A percentile compares a stretch with the other conserved stretches of the same genome.
phyloP scores from a whole-genome alignment of 2,888 invertebrate genomes.

The Acronicta psi region DNA sequence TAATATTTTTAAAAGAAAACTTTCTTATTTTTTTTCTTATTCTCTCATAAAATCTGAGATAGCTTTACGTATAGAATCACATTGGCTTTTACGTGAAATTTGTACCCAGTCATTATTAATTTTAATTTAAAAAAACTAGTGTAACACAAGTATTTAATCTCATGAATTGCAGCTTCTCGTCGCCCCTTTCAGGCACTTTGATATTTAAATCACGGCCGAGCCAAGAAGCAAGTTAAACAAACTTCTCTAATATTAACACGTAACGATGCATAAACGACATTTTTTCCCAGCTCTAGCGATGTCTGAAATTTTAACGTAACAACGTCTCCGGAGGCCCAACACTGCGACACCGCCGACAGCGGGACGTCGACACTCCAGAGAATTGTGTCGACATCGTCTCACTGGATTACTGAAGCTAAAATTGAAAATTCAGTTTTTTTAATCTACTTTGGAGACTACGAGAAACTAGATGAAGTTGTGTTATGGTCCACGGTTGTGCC shows the following conservation, averaged over 20 bases:
- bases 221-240: not conserved
- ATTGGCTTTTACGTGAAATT: no score
- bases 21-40: no score
- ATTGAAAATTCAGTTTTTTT: conserved; percentile 45
- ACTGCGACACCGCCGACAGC: conserved; percentile 32
- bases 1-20: no score
- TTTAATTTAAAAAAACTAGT: no score
- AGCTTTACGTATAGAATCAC: no score
- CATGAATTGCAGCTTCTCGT: no score
- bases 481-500: no score
- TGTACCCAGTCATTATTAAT: no score
- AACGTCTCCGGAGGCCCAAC: conserved; percentile 35
- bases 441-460: conserved; percentile 9
- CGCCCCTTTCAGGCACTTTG: no score
- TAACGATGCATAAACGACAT: conserved; percentile 9
- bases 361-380: conserved; percentile 34
- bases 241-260: conserved; percentile 35
- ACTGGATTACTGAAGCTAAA: conserved; percentile 33
- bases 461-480: conserved; percentile 15
- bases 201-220: no score
- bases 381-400: conserved; percentile 35
- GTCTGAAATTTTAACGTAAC: conserved; percentile 39
- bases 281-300: conserved; percentile 22
- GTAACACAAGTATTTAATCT: no score
- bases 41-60: no score